These are phyloP conservation scores for Arctocebus calabarensis DNA, from an alignment of 2,797 vertebrate species.

Conservation along the genomic window DNA sequence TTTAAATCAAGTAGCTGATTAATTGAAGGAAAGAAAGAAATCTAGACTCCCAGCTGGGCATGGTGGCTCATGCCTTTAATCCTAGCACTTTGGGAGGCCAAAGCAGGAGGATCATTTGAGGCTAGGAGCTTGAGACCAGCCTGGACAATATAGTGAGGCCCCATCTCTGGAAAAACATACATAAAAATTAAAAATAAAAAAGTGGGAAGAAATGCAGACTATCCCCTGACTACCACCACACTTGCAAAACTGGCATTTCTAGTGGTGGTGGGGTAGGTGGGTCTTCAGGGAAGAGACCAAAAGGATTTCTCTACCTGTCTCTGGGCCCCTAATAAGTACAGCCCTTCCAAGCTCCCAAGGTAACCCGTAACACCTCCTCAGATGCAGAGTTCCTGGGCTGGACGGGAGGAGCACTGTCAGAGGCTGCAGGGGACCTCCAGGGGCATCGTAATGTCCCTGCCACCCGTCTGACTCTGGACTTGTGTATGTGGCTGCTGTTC, in stretches of 20 bases:
- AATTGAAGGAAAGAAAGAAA: too few relatives aligned
- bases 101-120: not conserved
- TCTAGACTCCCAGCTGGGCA: too few relatives aligned
- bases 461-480: not conserved
- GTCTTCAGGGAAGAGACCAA: not conserved
- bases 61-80: not conserved
- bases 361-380: not conserved
- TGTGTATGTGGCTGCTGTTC: not conserved
- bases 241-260: not conserved
- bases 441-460: fast-evolving
- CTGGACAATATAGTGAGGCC: not conserved
- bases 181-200: too few relatives aligned
- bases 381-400: not conserved
- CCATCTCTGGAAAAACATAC: too few relatives aligned
- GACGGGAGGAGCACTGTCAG: fast-evolving
- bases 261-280: fast-evolving
- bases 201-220: too few relatives aligned
- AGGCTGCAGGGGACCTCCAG: fast-evolving
- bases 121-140: not conserved
- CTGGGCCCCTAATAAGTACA: not conserved
- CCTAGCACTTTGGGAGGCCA: not conserved
- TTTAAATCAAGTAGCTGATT: too few relatives aligned
- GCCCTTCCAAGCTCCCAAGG: fast-evolving
- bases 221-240: fast-evolving
- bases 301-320: not conserved